Percentiles rank a stretch among this genome's conserved stretches.
Evolutionary conservation across 2,797 vertebrate species (phyloP).

Genomic region (Tiaroga cobitis): DNA sequence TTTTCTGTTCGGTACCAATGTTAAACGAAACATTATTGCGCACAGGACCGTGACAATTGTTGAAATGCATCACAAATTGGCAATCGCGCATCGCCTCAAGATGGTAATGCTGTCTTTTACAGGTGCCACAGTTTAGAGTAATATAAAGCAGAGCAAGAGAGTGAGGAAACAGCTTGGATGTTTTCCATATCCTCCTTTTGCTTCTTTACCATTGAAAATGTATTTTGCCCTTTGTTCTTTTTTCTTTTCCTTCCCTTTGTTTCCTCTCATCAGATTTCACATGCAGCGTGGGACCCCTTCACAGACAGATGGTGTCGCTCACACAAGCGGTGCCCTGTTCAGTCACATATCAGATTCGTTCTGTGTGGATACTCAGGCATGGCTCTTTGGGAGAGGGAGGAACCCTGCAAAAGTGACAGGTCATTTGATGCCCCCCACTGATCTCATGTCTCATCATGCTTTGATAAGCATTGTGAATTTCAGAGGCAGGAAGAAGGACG

Average conservation of each 20-base stretch:
- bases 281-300: constrained; percentile 17
- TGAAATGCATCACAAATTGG: constrained; percentile 74
- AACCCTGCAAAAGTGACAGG: constrained; percentile 39
- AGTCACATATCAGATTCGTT: constrained; percentile 29
- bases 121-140: constrained; percentile 72
- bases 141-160: constrained; percentile 67
- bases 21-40: constrained; percentile 73
- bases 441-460: constrained; percentile 62
- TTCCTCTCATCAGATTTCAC: constrained; percentile 40
- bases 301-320: constrained; percentile 48
- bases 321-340: constrained; percentile 38
- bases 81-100: constrained; percentile 71
- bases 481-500: constrained; percentile 44
- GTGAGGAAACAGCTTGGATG: neutral
- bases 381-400: constrained; percentile 21
- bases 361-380: constrained; percentile 32
- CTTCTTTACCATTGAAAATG: constrained; percentile 7
- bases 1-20: constrained; percentile 69
- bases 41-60: constrained; percentile 71
- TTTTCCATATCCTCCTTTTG: constrained; percentile 10
- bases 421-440: constrained; percentile 39
- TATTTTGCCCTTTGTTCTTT: constrained; percentile 16
- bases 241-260: constrained; percentile 26
- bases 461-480: constrained; percentile 56
- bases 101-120: constrained; percentile 71